Evolutionary conservation across 2,888 invertebrate genomes (phyloP).

Genomic region (Cosmia trapezina): DNA sequence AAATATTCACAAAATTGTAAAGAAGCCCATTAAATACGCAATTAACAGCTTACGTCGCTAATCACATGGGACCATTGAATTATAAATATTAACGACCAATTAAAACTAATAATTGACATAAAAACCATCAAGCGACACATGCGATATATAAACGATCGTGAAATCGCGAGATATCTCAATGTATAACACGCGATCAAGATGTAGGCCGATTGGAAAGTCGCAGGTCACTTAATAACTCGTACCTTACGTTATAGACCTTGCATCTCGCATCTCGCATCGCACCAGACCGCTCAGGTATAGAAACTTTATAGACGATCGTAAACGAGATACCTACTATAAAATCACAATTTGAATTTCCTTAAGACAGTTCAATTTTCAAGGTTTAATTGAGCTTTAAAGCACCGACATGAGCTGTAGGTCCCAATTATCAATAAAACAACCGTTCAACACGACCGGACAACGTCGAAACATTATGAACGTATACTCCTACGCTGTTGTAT

Average conservation of each 20-base stretch:
- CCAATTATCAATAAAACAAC: conserved; percentile 78
- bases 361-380: conserved; percentile 80
- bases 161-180: conserved; percentile 66
- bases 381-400: conserved; percentile 80
- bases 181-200: conserved; percentile 54
- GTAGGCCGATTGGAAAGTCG: conserved; percentile 64
- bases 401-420: conserved; percentile 74
- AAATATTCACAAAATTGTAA: conserved; percentile 35
- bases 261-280: conserved; percentile 42
- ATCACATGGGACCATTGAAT: conserved; percentile 51
- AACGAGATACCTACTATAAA: conserved; percentile 74
- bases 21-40: conserved; percentile 47
- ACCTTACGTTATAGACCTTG: conserved; percentile 44
- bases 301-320: conserved; percentile 75
- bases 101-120: conserved; percentile 64
- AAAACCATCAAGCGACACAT: conserved; percentile 51
- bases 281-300: conserved; percentile 51
- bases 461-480: conserved; percentile 66
- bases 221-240: conserved; percentile 60
- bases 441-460: conserved; percentile 67
- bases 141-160: conserved; percentile 56
- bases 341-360: conserved; percentile 76
- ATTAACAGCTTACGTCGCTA: conserved; percentile 46
- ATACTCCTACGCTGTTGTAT: conserved; percentile 62
- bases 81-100: conserved; percentile 67